These are phyloP conservation scores for Chlorospingus semifuscus DNA, from an alignment of 2,797 vertebrate genomes.

Conservation along the genomic window DNA sequence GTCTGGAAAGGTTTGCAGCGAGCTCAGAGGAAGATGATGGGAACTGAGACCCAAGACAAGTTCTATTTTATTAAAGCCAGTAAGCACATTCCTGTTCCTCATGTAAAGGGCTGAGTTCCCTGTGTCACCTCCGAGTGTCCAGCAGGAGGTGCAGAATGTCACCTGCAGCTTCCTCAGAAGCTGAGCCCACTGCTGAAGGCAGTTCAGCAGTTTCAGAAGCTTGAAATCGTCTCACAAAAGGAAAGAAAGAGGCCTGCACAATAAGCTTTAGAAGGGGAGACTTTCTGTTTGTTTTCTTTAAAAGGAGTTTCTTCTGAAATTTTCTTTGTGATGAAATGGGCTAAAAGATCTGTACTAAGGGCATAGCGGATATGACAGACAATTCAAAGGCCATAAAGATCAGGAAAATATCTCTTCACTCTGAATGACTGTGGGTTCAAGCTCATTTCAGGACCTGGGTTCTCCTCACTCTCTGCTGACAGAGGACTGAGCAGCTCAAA, in stretches of 20 bases:
- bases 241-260: neutral
- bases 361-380: fast-evolving
- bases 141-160: neutral
- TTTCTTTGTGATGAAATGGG: neutral
- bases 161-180: neutral
- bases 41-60: conserved; percentile 34
- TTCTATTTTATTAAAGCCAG: conserved; percentile 49
- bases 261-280: neutral
- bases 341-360: neutral
- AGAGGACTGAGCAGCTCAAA: neutral
- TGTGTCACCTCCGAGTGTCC: neutral
- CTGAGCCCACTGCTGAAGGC: neutral
- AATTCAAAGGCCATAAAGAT: neutral
- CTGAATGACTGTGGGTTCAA: fast-evolving
- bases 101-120: neutral
- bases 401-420: neutral
- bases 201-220: neutral
- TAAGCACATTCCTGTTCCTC: neutral
- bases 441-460: neutral
- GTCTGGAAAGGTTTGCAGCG: conserved; percentile 49
- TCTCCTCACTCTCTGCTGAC: neutral
- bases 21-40: conserved; percentile 41
- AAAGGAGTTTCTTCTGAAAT: neutral
- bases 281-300: neutral
- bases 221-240: neutral